Conservation (phyloP, 2,888 invertebrate genomes). For the Drosophila mettleri region DNA sequence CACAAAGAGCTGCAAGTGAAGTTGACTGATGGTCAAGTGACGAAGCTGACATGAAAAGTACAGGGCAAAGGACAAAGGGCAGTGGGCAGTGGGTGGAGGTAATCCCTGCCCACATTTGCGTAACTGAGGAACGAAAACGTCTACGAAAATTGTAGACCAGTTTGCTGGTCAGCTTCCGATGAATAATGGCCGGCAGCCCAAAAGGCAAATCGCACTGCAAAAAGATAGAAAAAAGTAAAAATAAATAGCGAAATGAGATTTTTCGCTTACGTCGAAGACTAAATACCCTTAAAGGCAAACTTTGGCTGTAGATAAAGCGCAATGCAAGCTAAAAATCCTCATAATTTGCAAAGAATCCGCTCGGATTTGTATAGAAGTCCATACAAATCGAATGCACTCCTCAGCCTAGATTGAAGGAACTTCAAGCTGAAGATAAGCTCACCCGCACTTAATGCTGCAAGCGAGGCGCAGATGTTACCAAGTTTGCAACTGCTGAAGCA, state of each 20-base stretch:
- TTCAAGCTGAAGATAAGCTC: background rate
- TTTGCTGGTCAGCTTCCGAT: conserved; percentile 20
- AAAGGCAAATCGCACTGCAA: conserved; percentile 18
- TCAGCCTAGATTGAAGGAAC: background rate
- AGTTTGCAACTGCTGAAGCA: background rate
- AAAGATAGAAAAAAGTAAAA: conserved; percentile 1
- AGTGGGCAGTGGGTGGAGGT: background rate
- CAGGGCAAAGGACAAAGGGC: conserved; percentile 2
- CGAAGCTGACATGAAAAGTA: conserved; percentile 15
- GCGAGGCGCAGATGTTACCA: background rate
- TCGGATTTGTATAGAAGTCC: too few relatives aligned
- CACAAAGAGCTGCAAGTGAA: conserved; percentile 38
- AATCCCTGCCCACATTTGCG: conserved; percentile 5
- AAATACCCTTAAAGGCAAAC: background rate
- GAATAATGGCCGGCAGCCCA: conserved; percentile 28
- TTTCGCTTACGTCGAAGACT: background rate
- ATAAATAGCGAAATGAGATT: too few relatives aligned
- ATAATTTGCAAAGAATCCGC: too few relatives aligned
- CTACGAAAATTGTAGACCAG: conserved; percentile 8
- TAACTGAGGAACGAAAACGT: conserved; percentile 19
- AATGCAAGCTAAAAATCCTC: background rate
- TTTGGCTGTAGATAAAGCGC: background rate
- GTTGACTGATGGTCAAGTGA: conserved; percentile 45
- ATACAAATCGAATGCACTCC: background rate
- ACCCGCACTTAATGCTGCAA: background rate